phyloP scores from a whole-genome alignment of 1,140 invertebrate species.

The Tetramorium alpestre region DNA sequence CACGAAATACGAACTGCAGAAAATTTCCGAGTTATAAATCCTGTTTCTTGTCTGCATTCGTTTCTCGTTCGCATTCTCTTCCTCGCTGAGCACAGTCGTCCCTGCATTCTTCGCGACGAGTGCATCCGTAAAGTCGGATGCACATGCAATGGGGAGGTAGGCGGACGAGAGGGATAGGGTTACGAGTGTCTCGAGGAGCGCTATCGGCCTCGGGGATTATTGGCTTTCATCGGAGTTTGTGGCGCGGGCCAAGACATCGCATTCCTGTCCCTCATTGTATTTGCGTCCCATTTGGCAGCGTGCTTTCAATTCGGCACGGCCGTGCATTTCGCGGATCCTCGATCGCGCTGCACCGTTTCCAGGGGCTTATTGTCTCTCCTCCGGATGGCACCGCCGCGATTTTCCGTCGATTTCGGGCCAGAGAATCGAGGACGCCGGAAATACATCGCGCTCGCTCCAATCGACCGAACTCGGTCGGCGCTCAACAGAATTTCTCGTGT shows the following conservation, averaged over 20 bases:
- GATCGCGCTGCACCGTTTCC: conserved; percentile 55
- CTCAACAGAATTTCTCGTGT: not conserved
- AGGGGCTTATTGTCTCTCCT: conserved; percentile 74
- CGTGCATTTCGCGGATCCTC: conserved; percentile 71
- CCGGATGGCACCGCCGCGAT: conserved; percentile 10
- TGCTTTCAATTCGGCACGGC: conserved; percentile 74
- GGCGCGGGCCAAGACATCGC: conserved; percentile 75
- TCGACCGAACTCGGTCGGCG: not conserved
- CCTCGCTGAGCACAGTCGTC: not conserved
- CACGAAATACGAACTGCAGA: not conserved
- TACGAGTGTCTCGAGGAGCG: conserved; percentile 53
- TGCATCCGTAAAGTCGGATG: not conserved
- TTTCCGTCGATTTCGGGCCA: conserved; percentile 59
- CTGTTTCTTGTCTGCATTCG: not conserved
- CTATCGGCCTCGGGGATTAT: conserved; percentile 77
- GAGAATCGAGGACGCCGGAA: conserved; percentile 2
- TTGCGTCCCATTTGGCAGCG: conserved; percentile 80
- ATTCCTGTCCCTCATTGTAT: conserved; percentile 73
- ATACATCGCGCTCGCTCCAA: not conserved
- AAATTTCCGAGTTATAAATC: not conserved
- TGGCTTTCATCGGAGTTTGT: conserved; percentile 78
- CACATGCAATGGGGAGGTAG: not conserved
- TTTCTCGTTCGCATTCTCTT: not conserved
- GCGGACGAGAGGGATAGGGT: not conserved
- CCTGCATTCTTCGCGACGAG: not conserved